Evolutionary conservation across 1,140 invertebrate genomes (phyloP), one percentile per base, ranked within the genome.

Genomic region (Homalodisca vitripennis): DNA sequence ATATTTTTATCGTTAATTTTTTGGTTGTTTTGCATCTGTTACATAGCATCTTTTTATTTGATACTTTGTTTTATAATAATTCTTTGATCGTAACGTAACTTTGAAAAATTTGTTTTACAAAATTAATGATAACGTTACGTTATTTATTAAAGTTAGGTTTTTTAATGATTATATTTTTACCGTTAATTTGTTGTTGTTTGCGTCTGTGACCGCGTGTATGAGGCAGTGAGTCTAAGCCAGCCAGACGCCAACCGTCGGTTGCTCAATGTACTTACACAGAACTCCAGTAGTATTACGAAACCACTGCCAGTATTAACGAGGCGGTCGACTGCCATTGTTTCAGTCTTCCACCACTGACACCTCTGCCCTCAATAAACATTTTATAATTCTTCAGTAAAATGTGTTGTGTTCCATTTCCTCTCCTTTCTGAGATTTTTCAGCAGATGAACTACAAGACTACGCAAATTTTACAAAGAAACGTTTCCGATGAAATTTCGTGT

Each of bases 301-400:
- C 20, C 48, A 60, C 55, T 60, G 55, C 55, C 55, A 60, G 55
- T 60, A 60, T 60, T 60, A 60, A 27, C 29, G 55, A 27, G 3
- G 55, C 17, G 17, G n/a, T n/a, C 6, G 55, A 6, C 22, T 22
- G 26, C 14, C n/a, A 6, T 10, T 22, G 22, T 27, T n/a, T 3
- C 55, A 60, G 55, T 60, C 55, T 60, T 60, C 55, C 55, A 60
- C 55, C 27, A 20, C n/a, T 14, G 22, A 14, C 17, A 51, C 22
- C 55, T 24, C 55, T 60, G 14, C 29, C 55, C 55, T 60, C 55
- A 60, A 60, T 60, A 60, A 60, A 60, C 55, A 60, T 60, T 60
- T 60, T 60, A 30, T 60, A 60, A 60, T 60, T 60, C 55, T 60
- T 60, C 55, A 60, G 55, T 60, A 60, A 26, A 26, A 27, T n/a